A percentile compares a stretch with the other conserved stretches of the same genome.
phyloP scores from a whole-genome alignment of 2,888 invertebrate genomes.

The Micoletzkya japonica region DNA sequence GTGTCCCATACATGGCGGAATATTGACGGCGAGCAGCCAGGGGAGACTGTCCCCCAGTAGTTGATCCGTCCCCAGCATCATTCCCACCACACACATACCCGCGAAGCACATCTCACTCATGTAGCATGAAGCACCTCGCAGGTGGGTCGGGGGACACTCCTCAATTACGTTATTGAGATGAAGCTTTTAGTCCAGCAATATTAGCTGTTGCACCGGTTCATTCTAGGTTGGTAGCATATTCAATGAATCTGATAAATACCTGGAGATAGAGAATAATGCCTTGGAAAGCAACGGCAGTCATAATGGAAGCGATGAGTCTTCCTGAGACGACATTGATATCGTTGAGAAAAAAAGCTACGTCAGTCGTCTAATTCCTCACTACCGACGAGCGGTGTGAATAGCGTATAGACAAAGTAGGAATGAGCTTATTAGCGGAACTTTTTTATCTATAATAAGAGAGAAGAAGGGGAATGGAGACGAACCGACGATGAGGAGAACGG shows the following conservation, averaged over 20 bases:
- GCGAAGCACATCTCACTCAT: conserved; percentile 14
- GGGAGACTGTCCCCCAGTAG: conserved; percentile 17
- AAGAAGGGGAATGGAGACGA: background rate
- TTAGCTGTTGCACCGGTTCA: too few species aligned
- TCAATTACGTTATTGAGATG: background rate
- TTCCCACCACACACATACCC: conserved; percentile 19
- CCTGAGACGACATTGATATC: too few species aligned
- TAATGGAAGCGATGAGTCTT: conserved; percentile 45
- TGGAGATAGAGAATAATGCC: conserved; percentile 50
- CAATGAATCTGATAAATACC: conserved; percentile 28
- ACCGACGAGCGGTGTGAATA: too few species aligned
- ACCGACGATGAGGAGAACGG: conserved; percentile 45
- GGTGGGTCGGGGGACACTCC: conserved; percentile 19
- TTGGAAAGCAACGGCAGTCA: conserved; percentile 53
- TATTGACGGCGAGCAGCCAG: conserved; percentile 23
- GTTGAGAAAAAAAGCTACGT: too few species aligned
- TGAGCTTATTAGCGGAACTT: too few species aligned
- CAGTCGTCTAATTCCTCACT: too few species aligned
- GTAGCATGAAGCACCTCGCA: conserved; percentile 1
- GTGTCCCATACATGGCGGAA: too few species aligned
- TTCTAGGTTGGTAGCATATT: too few species aligned
- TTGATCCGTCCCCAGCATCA: conserved; percentile 24
- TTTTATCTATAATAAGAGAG: background rate
- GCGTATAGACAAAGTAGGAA: too few species aligned
- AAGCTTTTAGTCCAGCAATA: background rate